These are phyloP conservation scores for Podocnemis expansa DNA, from an alignment of 2,113 vertebrate species.

Conservation along the genomic window DNA sequence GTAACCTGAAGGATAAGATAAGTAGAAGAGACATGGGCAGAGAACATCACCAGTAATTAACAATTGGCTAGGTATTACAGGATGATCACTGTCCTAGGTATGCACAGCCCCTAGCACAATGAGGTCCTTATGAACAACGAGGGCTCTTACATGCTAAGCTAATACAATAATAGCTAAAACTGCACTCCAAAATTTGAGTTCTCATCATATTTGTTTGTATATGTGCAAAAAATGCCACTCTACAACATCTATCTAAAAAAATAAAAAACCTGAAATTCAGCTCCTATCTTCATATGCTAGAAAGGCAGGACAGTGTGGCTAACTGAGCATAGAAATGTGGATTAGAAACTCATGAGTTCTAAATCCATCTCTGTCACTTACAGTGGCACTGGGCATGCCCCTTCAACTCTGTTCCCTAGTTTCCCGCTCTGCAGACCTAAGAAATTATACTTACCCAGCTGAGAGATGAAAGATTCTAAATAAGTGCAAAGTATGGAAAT, in stretches of 20 bases:
- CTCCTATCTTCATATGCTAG: neutral
- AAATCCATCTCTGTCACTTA: too few relatives aligned
- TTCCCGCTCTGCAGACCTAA: too few relatives aligned
- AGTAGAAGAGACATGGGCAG: neutral
- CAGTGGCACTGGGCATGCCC: too few relatives aligned
- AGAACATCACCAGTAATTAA: neutral
- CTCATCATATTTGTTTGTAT: rapidly evolving
- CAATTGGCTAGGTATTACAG: neutral
- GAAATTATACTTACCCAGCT: too few relatives aligned
- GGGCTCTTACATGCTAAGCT: rapidly evolving
- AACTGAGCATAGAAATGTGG: neutral
- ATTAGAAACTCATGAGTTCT: too few relatives aligned
- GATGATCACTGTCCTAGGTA: neutral
- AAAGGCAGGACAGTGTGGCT: rapidly evolving
- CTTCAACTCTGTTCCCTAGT: too few relatives aligned
- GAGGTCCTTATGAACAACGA: neutral
- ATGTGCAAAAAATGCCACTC: rapidly evolving
- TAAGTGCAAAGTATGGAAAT: too few relatives aligned
- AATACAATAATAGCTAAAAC: neutral
- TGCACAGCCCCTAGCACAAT: neutral
- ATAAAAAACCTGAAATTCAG: neutral
- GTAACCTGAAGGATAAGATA: neutral
- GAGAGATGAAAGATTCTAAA: too few relatives aligned
- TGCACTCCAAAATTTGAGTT: neutral
- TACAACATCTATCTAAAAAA: neutral